Conservation (phyloP, 2,888 invertebrate species). For the Agonopterix arenella region DNA sequence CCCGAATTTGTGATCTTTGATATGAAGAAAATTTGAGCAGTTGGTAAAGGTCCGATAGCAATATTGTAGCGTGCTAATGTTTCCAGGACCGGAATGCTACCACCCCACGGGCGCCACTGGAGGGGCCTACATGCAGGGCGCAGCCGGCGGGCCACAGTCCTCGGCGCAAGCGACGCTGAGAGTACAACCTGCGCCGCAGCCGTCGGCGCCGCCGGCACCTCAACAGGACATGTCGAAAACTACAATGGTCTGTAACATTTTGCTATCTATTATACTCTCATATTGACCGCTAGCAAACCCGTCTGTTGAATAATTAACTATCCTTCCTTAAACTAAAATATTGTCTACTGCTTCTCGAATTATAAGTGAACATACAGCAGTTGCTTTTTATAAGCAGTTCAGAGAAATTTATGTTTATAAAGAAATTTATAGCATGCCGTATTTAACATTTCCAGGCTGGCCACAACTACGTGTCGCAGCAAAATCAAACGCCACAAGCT, state of each 20-base stretch:
- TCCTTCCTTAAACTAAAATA: neutral
- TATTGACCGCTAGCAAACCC: too few species aligned
- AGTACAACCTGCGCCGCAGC: conserved; percentile 53
- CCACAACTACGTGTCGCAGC: conserved; percentile 53
- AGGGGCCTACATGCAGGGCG: conserved; percentile 47
- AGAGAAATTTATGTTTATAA: too few species aligned
- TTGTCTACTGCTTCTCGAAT: neutral
- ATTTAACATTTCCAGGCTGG: conserved; percentile 44
- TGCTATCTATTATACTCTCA: conserved; percentile 18
- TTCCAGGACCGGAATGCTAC: conserved; percentile 64
- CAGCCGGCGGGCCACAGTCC: conserved; percentile 45
- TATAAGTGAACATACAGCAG: neutral
- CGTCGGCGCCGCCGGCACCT: conserved; percentile 58
- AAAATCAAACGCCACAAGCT: conserved; percentile 48
- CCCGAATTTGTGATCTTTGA: too few species aligned
- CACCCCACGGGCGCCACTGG: conserved; percentile 51
- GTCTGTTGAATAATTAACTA: too few species aligned
- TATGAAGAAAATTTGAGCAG: neutral
- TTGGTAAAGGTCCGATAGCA: neutral
- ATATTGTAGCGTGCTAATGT: neutral
- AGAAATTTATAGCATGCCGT: too few species aligned
- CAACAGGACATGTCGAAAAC: conserved; percentile 63
- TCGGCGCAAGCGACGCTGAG: conserved; percentile 47
- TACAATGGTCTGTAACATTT: conserved; percentile 38
- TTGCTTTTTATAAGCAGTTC: neutral